Evolutionary conservation across 2,113 vertebrate genomes (phyloP), one percentile per base, ranked within the genome.

Genomic region (Strix aluco): DNA sequence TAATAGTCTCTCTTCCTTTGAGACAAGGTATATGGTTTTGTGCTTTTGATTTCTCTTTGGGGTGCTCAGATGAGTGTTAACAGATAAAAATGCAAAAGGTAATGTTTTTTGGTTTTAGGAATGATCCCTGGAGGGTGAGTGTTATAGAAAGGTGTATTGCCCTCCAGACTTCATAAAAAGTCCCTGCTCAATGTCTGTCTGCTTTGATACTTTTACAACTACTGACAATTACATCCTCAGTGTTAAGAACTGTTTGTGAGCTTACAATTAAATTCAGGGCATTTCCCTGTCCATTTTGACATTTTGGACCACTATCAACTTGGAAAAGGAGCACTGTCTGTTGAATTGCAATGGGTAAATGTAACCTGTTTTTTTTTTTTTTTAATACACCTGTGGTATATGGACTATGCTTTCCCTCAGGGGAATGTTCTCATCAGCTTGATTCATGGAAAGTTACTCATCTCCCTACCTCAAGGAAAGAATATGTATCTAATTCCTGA

Each of bases 401-500:
- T 7, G 14, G 77, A 67, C 42, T 89, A 72, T 72, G 30, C 2
- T 94, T 86, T 72, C 58, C 92, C 77, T 72, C 44, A 44, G 65
- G 80, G 65, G 36, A 88, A 86, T 81, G 81, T 81, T 91, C 91
- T 91, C 94, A 89, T 81, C 47, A 67, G 29, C 26, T 85, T 96
- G 74, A 90, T 95, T 94, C 75, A 92, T 61, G 85, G 82, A 92
- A 94, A 91, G 66, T 95, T 94, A 93, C 52, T 95, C 74, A 95
- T 79, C 32, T 79, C n/a, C 52, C 29, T 78, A 42, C 69, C 81
- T 91, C 73, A 94, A 95, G 62, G 72, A 92, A 91, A 88, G 32
- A 83, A 51, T 44, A 49, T 36, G 58, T 59, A 66, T 38, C 75
- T 92, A 91, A 85, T 63, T 91, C 36, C 42, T 82, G 66, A 88